Conservation (phyloP, 2,888 invertebrate species). For the Metalampra italica region DNA sequence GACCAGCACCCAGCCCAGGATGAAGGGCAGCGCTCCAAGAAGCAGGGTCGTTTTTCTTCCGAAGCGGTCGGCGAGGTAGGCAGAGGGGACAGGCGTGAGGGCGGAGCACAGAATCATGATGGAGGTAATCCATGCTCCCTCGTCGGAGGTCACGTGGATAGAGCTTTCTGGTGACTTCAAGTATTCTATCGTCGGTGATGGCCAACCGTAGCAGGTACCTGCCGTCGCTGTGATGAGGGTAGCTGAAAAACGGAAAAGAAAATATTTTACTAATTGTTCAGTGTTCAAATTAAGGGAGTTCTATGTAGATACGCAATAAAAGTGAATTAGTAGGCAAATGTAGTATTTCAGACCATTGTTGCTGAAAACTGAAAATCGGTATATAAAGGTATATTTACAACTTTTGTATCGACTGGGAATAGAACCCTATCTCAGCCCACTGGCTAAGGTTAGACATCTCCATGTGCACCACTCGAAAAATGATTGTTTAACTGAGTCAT, state of each 20-base stretch:
- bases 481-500: too few species aligned
- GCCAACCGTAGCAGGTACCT: constrained; percentile 79
- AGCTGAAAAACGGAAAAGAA: constrained; percentile 53
- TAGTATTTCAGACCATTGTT: too few species aligned
- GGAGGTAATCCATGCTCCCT: constrained; percentile 81
- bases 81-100: constrained; percentile 79
- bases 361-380: too few species aligned
- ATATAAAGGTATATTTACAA: neutral
- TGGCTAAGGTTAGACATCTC: neutral
- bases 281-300: neutral
- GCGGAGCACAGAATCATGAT: constrained; percentile 82
- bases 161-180: constrained; percentile 61
- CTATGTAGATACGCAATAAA: too few species aligned
- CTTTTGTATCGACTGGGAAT: neutral
- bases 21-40: constrained; percentile 78
- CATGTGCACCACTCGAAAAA: neutral
- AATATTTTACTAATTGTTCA: neutral
- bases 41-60: constrained; percentile 84
- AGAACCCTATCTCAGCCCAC: neutral
- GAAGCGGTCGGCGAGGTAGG: constrained; percentile 80
- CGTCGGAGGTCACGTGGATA: constrained; percentile 67
- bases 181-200: constrained; percentile 78
- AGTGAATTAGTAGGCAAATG: too few species aligned
- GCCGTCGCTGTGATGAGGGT: constrained; percentile 75
- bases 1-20: constrained; percentile 81